Evolutionary conservation across 2,888 invertebrate species (phyloP).

Genomic region (Crossocerus cetratus): DNA sequence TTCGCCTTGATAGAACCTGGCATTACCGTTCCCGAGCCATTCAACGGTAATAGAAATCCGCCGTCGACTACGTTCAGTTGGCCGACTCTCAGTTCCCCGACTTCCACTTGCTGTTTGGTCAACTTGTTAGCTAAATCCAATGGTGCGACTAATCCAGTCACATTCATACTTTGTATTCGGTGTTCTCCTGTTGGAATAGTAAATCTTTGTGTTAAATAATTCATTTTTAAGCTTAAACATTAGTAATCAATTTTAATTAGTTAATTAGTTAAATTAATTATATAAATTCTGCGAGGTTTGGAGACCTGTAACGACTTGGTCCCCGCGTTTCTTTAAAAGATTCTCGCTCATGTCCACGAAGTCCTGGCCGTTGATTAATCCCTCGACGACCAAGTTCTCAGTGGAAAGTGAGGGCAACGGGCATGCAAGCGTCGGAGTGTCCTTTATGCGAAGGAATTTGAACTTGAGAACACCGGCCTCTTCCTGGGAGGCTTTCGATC

Average conservation of each 20-base stretch:
- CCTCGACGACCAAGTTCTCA: slow-evolving; percentile 75
- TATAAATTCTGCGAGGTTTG: slow-evolving; percentile 44
- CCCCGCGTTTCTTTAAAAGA: slow-evolving; percentile 77
- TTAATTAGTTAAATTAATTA: not conserved
- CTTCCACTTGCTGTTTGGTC: slow-evolving; percentile 43
- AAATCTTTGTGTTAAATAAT: slow-evolving; percentile 9
- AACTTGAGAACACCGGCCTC: slow-evolving; percentile 61
- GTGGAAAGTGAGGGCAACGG: slow-evolving; percentile 71
- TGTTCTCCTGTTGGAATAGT: slow-evolving; percentile 59
- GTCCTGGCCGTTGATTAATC: slow-evolving; percentile 78
- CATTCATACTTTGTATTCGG: slow-evolving; percentile 44
- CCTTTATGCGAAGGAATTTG: slow-evolving; percentile 64
- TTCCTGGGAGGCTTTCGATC: slow-evolving; percentile 39
- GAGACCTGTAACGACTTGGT: slow-evolving; percentile 78
- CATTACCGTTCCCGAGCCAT: slow-evolving; percentile 49
- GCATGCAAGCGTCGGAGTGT: slow-evolving; percentile 55
- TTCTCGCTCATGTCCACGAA: slow-evolving; percentile 76
- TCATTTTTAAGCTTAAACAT: too few relatives aligned
- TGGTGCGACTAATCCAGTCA: slow-evolving; percentile 36
- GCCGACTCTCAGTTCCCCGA: slow-evolving; percentile 40
- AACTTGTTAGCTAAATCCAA: slow-evolving; percentile 50
- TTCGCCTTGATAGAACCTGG: slow-evolving; percentile 52
- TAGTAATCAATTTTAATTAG: not conserved
- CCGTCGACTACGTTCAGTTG: slow-evolving; percentile 53
- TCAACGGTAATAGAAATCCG: slow-evolving; percentile 62